phyloP scores from a whole-genome alignment of 2,888 invertebrate species.

The Cotesia congregata region DNA sequence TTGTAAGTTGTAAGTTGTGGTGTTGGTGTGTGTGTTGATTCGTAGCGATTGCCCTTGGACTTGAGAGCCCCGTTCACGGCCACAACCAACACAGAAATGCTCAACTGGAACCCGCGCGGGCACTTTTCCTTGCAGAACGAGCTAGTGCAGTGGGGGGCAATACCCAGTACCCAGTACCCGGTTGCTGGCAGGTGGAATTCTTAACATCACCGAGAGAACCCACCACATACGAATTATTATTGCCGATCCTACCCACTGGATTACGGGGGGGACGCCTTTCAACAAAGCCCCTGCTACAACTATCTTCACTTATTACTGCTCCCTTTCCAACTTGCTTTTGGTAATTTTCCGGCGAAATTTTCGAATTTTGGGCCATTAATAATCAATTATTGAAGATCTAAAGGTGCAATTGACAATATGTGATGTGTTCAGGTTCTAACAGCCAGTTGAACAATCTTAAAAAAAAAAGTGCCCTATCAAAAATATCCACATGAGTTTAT shows the following conservation, averaged over 20 bases:
- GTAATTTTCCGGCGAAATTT: too few species aligned
- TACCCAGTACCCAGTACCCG: constrained; percentile 50
- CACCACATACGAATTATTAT: constrained; percentile 63
- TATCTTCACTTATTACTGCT: not conserved
- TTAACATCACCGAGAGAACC: constrained; percentile 55
- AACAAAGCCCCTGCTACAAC: not conserved
- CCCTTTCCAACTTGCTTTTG: too few species aligned
- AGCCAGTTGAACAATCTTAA: not conserved
- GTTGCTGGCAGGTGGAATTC: constrained; percentile 67
- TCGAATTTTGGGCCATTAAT: too few species aligned
- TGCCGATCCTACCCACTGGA: constrained; percentile 52
- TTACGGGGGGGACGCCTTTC: constrained; percentile 6
- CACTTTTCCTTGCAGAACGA: constrained; percentile 65
- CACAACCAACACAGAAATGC: constrained; percentile 69
- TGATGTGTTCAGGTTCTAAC: not conserved
- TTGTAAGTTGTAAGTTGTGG: constrained; percentile 21
- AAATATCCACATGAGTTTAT: too few species aligned
- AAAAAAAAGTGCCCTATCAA: too few species aligned
- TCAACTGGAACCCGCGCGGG: constrained; percentile 67
- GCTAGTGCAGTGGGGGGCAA: constrained; percentile 54
- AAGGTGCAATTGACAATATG: not conserved
- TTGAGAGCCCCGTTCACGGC: constrained; percentile 69
- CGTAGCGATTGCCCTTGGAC: constrained; percentile 64
- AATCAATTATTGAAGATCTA: too few species aligned
- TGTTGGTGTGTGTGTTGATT: constrained; percentile 30